Percentiles rank a stretch among this genome's conserved stretches.
phyloP scores from a whole-genome alignment of 2,888 invertebrate species.

The Trypoxylon attenuatum region DNA sequence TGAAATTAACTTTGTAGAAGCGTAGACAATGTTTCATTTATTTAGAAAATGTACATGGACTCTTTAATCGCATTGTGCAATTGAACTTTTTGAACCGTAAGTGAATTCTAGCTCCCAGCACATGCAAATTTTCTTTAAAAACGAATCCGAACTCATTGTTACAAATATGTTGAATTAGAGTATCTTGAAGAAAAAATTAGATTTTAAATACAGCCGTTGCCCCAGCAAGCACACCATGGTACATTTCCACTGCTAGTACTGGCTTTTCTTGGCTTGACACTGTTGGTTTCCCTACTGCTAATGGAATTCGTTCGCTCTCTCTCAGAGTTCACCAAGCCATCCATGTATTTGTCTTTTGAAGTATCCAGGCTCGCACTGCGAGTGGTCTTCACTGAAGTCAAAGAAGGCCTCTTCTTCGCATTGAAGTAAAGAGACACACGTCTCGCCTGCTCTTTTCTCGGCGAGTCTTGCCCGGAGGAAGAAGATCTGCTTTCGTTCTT shows the following conservation, averaged over 20 bases:
- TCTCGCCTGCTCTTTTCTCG: constrained; percentile 66
- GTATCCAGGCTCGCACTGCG: constrained; percentile 64
- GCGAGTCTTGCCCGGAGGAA: constrained; percentile 73
- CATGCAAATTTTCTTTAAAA: too few species aligned
- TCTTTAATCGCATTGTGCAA: too few species aligned
- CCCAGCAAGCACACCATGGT: constrained; percentile 92
- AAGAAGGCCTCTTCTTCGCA: constrained; percentile 63
- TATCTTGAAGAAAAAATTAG: too few species aligned
- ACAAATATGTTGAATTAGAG: too few species aligned
- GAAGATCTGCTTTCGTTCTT: constrained; percentile 72
- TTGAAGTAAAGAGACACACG: constrained; percentile 65
- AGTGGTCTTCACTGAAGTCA: constrained; percentile 60
- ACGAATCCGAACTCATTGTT: too few species aligned
- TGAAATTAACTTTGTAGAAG: too few species aligned
- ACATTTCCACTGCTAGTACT: constrained; percentile 83
- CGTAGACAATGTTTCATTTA: too few species aligned
- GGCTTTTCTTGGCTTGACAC: constrained; percentile 78
- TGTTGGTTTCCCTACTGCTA: constrained; percentile 77
- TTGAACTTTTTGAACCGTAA: too few species aligned
- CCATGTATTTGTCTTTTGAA: constrained; percentile 42
- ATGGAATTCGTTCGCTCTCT: constrained; percentile 82
- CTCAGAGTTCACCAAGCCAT: constrained; percentile 75
- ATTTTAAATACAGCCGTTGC: constrained; percentile 83
- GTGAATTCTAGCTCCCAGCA: too few species aligned
- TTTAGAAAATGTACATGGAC: too few species aligned